Percentiles rank a stretch among this genome's conserved stretches.
These are phyloP conservation scores for Cinclus mexicanus DNA, from an alignment of 2,113 vertebrate genomes.

Conservation along the genomic window DNA sequence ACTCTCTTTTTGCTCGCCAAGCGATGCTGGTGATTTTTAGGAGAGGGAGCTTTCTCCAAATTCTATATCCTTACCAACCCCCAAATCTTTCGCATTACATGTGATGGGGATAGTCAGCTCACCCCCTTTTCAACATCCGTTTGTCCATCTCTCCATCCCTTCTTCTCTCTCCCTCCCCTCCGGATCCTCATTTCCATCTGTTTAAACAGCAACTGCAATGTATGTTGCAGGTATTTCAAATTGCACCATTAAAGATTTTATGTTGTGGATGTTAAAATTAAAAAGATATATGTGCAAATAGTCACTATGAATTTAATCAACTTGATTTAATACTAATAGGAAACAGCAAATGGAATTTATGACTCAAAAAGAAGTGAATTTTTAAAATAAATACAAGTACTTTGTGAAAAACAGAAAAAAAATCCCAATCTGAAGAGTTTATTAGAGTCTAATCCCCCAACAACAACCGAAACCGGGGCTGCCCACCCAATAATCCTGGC, in stretches of 20 bases:
- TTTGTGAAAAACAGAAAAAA: constrained; percentile 73
- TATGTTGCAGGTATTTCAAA: constrained; percentile 71
- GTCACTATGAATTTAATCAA: constrained; percentile 83
- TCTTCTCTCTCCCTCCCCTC: not conserved
- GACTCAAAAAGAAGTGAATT: constrained; percentile 77
- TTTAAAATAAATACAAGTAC: constrained; percentile 76
- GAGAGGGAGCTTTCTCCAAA: not conserved
- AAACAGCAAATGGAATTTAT: constrained; percentile 84
- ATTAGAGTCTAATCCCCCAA: constrained; percentile 81
- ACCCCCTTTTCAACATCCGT: not conserved
- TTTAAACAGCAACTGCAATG: constrained; percentile 67
- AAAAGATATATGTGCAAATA: constrained; percentile 85
- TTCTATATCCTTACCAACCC: not conserved
- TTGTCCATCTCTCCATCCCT: not conserved
- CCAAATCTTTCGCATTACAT: not conserved
- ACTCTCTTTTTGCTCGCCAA: not conserved
- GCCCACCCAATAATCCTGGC: constrained; percentile 79
- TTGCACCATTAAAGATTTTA: constrained; percentile 82
- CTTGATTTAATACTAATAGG: constrained; percentile 86
- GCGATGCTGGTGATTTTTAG: not conserved
- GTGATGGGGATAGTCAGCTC: not conserved
- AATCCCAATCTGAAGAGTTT: constrained; percentile 80
- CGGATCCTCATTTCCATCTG: constrained; percentile 72
- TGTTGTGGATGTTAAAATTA: constrained; percentile 81
- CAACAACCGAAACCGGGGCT: constrained; percentile 70